Evolutionary conservation across 2,888 invertebrate genomes (phyloP), one percentile per base, ranked within the genome.

Genomic region (Ormyrus rosae): DNA sequence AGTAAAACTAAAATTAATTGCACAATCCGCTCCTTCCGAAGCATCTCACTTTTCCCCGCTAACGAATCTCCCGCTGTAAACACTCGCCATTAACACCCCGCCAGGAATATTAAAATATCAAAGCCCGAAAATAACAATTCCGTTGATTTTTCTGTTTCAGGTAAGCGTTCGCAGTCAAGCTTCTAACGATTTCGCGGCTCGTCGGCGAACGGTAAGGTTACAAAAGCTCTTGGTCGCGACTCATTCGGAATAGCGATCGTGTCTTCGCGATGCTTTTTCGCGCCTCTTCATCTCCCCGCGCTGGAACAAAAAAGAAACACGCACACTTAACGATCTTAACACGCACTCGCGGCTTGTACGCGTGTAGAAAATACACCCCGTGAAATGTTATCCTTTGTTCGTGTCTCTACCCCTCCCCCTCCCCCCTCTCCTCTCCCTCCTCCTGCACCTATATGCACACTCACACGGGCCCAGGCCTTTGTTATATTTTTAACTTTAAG

Each of bases 361-460:
- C 51, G 50, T 48, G 46, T 67, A 48, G 5, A 68, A 58, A 65
- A 70, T 58, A 50, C 46, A 45, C 67, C 13, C 9, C 61, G 79
- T 70, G 69, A 67, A 80, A 74, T 70, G 69, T 75, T 70, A 75
- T 74, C 72, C 72, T 78, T 78, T 78, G 78, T 78, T 77, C 77
- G 70, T 71, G 64, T 70, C 58, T 64, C 56, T n/a, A 53, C 34
- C 4, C 34, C 34, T 34, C 34, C 3, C 34, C 34, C 3, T 2
- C 34, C 34, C 3, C 34, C 58, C 19, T 1, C 19, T 2, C 34
- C 34, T 34, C 34, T 34, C 34, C 34, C 4, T 34, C 34, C 4
- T 34, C 34, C 58, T 51, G n/a, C 11, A 11, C 51, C 11, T 55
- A 69, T 8, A 34, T 60, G 19, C 58, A 60, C 74, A 19, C 51